phyloP scores from a whole-genome alignment of 2,113 vertebrate genomes.

The Parotia lawesii region DNA sequence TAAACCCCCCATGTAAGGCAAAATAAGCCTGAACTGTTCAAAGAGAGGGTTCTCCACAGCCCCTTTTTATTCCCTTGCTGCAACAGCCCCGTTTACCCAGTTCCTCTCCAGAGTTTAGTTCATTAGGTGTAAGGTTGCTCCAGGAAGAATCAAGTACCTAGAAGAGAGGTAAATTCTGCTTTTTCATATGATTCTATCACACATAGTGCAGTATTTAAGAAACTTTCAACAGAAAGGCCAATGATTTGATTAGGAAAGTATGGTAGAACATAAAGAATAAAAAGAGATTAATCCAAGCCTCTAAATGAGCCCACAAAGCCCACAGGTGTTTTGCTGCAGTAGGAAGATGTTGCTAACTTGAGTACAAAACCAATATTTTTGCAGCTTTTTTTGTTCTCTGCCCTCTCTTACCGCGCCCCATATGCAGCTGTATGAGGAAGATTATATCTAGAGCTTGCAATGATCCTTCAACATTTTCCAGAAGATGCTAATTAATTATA shows the following conservation, averaged over 20 bases:
- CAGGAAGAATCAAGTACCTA: neutral
- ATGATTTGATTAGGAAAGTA: neutral
- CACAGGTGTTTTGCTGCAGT: neutral
- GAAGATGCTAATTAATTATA: slow-evolving; percentile 13
- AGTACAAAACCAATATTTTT: neutral
- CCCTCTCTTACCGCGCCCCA: neutral
- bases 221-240: neutral
- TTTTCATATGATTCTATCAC: neutral
- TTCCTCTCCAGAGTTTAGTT: neutral
- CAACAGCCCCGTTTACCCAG: neutral
- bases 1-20: fast-evolving
- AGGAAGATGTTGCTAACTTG: neutral
- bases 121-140: neutral
- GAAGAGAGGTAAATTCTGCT: neutral
- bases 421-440: neutral
- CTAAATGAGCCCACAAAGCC: neutral
- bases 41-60: neutral
- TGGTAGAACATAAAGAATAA: neutral
- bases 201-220: neutral
- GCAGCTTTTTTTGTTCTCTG: neutral
- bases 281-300: neutral
- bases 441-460: neutral
- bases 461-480: neutral
- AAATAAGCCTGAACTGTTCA: neutral
- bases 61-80: neutral